phyloP scores from a whole-genome alignment of 2,797 vertebrate genomes.

The Varecia variegata region DNA sequence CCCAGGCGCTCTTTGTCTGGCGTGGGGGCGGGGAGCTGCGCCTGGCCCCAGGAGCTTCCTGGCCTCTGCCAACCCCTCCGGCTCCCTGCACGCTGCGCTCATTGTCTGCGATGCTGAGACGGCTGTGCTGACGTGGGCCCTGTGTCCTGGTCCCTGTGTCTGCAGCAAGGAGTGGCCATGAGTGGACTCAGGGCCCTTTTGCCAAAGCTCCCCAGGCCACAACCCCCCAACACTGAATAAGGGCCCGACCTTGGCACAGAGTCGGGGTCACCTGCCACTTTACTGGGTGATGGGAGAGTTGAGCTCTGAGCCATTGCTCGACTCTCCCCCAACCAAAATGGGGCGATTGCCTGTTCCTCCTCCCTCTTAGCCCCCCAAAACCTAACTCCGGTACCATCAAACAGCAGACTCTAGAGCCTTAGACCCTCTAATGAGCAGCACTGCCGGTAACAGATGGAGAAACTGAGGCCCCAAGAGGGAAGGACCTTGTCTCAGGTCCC shows the following conservation, averaged over 20 bases:
- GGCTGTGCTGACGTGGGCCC: conserved; percentile 45
- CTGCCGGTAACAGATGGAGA: neutral
- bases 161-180: conserved; percentile 15
- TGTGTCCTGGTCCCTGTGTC: conserved; percentile 23
- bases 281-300: neutral
- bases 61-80: conserved; percentile 73
- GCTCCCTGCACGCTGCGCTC: conserved; percentile 61
- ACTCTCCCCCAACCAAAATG: neutral
- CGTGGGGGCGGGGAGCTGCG: conserved; percentile 75
- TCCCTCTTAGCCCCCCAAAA: neutral
- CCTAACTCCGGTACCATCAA: neutral
- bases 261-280: neutral
- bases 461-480: conserved; percentile 12
- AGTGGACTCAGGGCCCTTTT: neutral
- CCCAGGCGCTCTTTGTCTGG: conserved; percentile 79
- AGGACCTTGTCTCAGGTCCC: neutral
- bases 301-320: neutral
- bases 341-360: neutral
- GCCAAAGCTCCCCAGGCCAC: neutral
- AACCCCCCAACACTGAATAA: neutral
- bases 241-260: neutral
- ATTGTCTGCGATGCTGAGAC: conserved; percentile 71
- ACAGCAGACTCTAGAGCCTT: neutral
- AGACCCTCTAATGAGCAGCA: neutral
- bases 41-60: conserved; percentile 76